Base-by-base conservation (phyloP, 2,113 vertebrate genomes). In the Tonatia bakeri region DNA sequence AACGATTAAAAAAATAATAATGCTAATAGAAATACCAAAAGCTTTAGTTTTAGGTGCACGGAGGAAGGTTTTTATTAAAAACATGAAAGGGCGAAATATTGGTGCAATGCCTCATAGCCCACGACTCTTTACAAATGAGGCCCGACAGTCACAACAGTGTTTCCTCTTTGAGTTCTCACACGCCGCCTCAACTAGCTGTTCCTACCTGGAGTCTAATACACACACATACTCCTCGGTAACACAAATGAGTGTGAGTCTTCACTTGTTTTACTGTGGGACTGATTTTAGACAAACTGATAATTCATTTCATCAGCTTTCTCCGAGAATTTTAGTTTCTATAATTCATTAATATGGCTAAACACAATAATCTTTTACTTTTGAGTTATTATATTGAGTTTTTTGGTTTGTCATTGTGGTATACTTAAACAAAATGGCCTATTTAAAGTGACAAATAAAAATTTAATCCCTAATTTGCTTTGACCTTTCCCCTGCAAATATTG, bases 1-100 rank as follows among this genome's bases (percentile, higher is more conserved):
- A 95, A 86, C 3, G 70, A 79, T 96, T 94, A 84, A 40, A 40
- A 80, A 92, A 90, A 77, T 90, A 90, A 77, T 40, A 93, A 75
- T 73, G 19, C 28, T 43, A 85, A 77, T 0, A 93, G 31, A 86
- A 79, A 81, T 3, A 22, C 4, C n/a, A 82, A 43, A 7, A 95
- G 84, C 45, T 76, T 77, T 56, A 73, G 83, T 22, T 22, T 50
- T 0, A 64, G 3, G 20, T 26, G 7, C 2, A 72, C 33, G n/a
- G 22, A 92, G 13, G 79, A 81, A 75, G 26, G 24, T 40, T 54
- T 73, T 59, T 24, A 56, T 0, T 67, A 20, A 61, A 88, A 84
- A 89, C 28, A 28, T 77, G 15, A 67, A 87, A 80, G 64, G 38
- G 10, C 38, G 73, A 94, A 83, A 88, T 19, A 89, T 1, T 38